Percentiles rank a stretch among this genome's conserved stretches.
These are phyloP conservation scores for Drosophila ficusphila DNA, from an alignment of 1,140 invertebrate species.

Conservation along the genomic window DNA sequence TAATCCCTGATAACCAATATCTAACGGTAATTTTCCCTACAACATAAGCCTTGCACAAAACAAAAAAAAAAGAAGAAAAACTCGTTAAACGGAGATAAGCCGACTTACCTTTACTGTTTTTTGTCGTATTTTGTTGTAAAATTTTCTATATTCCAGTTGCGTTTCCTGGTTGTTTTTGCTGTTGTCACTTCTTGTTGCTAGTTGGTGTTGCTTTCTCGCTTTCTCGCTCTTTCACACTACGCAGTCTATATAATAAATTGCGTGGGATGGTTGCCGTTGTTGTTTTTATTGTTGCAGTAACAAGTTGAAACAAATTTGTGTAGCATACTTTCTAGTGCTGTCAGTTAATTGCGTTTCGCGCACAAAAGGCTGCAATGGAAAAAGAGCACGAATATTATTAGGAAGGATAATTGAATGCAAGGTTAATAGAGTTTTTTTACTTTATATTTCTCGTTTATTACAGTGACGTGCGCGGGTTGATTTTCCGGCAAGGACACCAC, in stretches of 20 bases:
- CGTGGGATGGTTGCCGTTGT: conserved; percentile 38
- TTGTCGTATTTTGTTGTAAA: conserved; percentile 36
- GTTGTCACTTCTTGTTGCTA: conserved; percentile 19
- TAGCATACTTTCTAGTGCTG: conserved; percentile 74
- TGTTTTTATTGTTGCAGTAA: conserved; percentile 45
- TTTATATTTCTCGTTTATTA: conserved; percentile 2
- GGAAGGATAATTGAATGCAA: conserved; percentile 26
- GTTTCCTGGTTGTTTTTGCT: conserved; percentile 16
- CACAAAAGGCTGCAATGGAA: conserved; percentile 71
- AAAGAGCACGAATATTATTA: conserved; percentile 5
- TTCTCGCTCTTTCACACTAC: conserved; percentile 14
- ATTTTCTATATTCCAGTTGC: conserved; percentile 45
- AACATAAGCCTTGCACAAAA: conserved; percentile 4
- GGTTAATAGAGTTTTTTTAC: conserved; percentile 7
- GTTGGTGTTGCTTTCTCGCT: conserved; percentile 12
- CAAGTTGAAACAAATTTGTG: conserved; percentile 64
- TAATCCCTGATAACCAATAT: conserved; percentile 26
- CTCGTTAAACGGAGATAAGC: conserved; percentile 20
- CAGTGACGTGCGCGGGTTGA: conserved; percentile 12
- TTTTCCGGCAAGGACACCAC: conserved; percentile 17
- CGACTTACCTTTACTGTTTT: conserved; percentile 57
- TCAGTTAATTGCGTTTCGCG: conserved; percentile 57
- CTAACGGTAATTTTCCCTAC: background rate
- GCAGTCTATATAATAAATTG: conserved; percentile 43
- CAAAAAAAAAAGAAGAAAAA: background rate